Evolutionary conservation across 2,113 vertebrate species (phyloP).

Genomic region (Rostratula benghalensis): DNA sequence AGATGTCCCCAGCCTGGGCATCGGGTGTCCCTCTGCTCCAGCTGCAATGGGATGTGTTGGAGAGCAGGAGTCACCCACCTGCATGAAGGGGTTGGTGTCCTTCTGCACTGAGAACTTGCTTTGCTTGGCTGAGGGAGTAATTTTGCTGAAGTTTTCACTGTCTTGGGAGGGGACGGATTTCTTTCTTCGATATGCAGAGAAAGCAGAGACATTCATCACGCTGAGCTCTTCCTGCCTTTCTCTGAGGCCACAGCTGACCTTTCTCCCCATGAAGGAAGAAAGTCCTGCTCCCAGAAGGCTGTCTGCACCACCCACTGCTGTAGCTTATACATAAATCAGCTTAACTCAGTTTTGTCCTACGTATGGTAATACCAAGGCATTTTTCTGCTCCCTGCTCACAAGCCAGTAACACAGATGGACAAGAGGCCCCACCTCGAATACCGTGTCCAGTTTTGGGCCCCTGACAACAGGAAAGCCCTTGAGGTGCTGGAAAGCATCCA

Average conservation of each 20-base stretch:
- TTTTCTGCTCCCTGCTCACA: not conserved
- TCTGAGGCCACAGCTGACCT: not conserved
- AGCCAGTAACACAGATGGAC: not conserved
- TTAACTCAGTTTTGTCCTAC: not conserved
- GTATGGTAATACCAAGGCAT: rapidly evolving
- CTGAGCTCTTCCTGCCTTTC: not conserved
- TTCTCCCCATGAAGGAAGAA: not conserved
- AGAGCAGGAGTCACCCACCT: slow-evolving; percentile 70
- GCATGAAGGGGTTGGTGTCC: slow-evolving; percentile 38
- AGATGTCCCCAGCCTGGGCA: not conserved
- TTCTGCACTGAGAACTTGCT: slow-evolving; percentile 50
- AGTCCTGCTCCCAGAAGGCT: not conserved
- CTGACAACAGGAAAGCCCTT: not conserved
- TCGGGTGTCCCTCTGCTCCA: not conserved
- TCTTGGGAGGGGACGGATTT: slow-evolving; percentile 58
- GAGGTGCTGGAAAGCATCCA: not conserved
- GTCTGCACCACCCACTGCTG: not conserved
- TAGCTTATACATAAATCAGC: not conserved
- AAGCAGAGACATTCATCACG: not conserved
- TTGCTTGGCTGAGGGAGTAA: not conserved
- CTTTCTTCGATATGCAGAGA: not conserved
- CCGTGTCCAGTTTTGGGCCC: not conserved
- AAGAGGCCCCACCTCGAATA: not conserved
- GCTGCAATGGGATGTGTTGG: not conserved
- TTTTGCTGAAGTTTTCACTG: slow-evolving; percentile 47